These are phyloP conservation scores for Ophion obscuratus DNA, from an alignment of 2,888 invertebrate species.

Conservation along the genomic window DNA sequence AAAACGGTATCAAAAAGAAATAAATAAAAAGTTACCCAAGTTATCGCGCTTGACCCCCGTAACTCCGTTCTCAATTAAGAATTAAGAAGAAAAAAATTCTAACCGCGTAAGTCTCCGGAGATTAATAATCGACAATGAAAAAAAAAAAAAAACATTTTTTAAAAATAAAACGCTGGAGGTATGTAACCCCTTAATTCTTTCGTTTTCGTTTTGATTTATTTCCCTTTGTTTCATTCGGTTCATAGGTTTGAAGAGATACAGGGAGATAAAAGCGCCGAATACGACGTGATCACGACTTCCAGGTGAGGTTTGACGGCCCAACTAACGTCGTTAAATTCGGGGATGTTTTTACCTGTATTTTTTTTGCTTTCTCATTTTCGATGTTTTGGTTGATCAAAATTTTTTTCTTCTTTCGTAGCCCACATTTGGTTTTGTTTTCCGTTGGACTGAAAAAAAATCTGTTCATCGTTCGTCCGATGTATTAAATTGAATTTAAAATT, in stretches of 20 bases:
- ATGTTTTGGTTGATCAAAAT: neutral
- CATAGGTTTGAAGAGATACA: constrained; percentile 82
- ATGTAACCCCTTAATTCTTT: neutral
- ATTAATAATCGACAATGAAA: no score
- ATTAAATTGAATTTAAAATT: neutral
- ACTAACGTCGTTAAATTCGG: constrained; percentile 50
- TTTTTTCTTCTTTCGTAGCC: neutral
- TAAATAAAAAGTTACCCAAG: no score
- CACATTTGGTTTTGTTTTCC: neutral
- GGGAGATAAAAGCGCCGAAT: constrained; percentile 82
- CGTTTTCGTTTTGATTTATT: constrained; percentile 65
- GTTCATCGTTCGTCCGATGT: neutral
- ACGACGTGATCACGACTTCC: constrained; percentile 83
- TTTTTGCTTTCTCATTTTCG: constrained; percentile 11
- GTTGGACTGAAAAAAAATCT: neutral
- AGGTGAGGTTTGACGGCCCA: constrained; percentile 79
- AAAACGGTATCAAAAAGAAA: no score
- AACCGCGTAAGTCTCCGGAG: no score
- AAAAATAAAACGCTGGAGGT: neutral
- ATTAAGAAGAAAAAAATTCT: no score
- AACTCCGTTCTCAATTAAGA: no score
- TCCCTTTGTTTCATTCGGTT: constrained; percentile 79
- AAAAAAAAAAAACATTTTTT: constrained; percentile 61
- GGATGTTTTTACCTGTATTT: constrained; percentile 49
- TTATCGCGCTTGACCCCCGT: no score